These are phyloP conservation scores for Oligia latruncula DNA, from an alignment of 2,888 invertebrate species.

Conservation along the genomic window DNA sequence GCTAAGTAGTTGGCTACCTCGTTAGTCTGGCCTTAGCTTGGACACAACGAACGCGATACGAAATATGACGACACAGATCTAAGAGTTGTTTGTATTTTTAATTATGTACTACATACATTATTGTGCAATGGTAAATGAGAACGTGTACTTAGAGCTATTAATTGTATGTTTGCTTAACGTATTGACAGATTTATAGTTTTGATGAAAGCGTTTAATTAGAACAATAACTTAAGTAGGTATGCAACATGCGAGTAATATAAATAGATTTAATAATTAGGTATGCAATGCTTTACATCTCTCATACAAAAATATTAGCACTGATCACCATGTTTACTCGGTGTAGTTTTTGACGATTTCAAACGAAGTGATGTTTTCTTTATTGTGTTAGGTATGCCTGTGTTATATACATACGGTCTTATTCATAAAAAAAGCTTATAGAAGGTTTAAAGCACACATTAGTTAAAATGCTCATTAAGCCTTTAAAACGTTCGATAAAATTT, in stretches of 20 bases:
- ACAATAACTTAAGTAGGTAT: no score
- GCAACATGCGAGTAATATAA: conserved; percentile 10
- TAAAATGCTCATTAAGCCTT: no score
- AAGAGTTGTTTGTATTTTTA: conserved; percentile 17
- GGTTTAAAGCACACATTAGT: no score
- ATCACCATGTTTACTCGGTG: neutral
- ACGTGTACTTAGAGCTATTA: neutral
- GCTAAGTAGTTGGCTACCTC: conserved; percentile 52
- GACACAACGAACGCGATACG: conserved; percentile 23
- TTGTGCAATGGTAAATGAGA: conserved; percentile 31
- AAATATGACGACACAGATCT: conserved; percentile 48
- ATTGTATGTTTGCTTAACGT: conserved; percentile 15
- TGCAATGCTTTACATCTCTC: neutral
- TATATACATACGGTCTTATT: no score
- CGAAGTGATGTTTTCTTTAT: neutral
- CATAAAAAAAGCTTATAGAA: no score
- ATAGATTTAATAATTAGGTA: neutral
- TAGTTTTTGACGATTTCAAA: neutral
- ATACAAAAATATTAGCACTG: neutral
- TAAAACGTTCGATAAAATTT: no score
- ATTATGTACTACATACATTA: conserved; percentile 18
- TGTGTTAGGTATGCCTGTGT: neutral
- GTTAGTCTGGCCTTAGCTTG: conserved; percentile 40
- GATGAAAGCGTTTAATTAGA: conserved; percentile 8
- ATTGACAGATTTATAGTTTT: conserved; percentile 32